phyloP scores from a whole-genome alignment of 2,888 invertebrate species.

The Ectemnius lituratus region DNA sequence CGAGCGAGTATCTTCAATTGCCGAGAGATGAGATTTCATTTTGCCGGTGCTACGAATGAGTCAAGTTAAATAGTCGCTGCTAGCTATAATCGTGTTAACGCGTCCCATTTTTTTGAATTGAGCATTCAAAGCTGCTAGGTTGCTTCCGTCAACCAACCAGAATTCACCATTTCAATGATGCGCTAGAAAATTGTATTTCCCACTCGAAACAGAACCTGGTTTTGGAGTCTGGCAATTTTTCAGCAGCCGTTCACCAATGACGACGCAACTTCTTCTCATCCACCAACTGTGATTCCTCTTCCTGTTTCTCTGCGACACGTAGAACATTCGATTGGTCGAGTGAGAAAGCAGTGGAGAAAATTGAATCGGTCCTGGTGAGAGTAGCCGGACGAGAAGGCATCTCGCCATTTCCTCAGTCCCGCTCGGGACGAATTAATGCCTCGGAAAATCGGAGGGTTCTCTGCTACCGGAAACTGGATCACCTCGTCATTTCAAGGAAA shows the following conservation, averaged over 20 bases:
- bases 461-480: conserved; percentile 45
- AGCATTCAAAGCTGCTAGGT: not conserved
- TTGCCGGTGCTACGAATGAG: not conserved
- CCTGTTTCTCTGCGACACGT: not conserved
- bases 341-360: conserved; percentile 34
- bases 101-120: conserved; percentile 4
- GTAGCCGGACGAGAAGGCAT: conserved; percentile 38
- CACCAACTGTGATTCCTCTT: too few relatives aligned
- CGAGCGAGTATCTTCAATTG: not conserved
- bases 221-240: not conserved
- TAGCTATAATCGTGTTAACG: conserved; percentile 6
- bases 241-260: not conserved
- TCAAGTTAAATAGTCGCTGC: not conserved
- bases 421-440: conserved; percentile 59
- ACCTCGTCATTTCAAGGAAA: conserved; percentile 19
- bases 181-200: not conserved
- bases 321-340: not conserved
- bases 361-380: conserved; percentile 48
- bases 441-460: conserved; percentile 45
- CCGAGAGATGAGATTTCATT: conserved; percentile 1
- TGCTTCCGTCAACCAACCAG: not conserved
- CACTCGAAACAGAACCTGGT: not conserved
- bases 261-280: too few relatives aligned
- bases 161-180: not conserved
- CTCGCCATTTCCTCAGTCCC: conserved; percentile 45